Conservation (phyloP, 2,113 vertebrate species). For the Penelope pileata region DNA sequence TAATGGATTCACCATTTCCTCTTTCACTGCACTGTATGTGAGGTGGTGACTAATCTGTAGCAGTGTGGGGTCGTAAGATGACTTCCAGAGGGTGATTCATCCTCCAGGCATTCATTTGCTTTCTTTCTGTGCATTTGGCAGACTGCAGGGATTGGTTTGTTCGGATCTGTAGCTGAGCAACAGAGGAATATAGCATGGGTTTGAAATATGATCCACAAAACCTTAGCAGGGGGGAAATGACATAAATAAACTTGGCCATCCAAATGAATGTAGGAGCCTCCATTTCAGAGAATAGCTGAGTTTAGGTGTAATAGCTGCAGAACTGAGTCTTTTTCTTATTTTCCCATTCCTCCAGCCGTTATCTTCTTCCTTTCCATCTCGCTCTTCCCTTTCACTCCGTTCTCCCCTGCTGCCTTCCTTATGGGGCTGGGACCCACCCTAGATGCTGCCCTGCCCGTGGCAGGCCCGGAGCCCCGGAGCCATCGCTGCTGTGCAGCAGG, state of each 20-base stretch:
- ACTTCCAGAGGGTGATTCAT: slow-evolving; percentile 71
- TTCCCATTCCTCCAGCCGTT: not conserved
- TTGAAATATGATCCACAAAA: slow-evolving; percentile 62
- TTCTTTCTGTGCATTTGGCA: slow-evolving; percentile 54
- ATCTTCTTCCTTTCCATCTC: not conserved
- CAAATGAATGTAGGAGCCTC: not conserved
- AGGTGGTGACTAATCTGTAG: slow-evolving; percentile 59
- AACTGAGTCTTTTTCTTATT: not conserved
- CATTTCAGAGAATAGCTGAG: not conserved
- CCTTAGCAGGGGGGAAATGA: slow-evolving; percentile 2
- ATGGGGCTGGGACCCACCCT: not conserved
- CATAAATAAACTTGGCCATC: slow-evolving; percentile 25
- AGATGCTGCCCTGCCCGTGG: accelerated
- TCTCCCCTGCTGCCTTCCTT: not conserved
- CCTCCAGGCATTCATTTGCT: slow-evolving; percentile 75
- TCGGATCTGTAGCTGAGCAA: slow-evolving; percentile 66
- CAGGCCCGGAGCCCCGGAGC: no score
- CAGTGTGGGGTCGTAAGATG: slow-evolving; percentile 29
- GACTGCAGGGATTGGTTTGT: slow-evolving; percentile 59
- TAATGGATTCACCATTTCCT: slow-evolving; percentile 51
- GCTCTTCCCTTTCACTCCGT: not conserved
- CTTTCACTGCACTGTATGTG: not conserved
- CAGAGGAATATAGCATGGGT: slow-evolving; percentile 32
- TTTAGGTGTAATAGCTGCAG: not conserved
- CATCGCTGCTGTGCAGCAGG: no score